Evolutionary conservation across 2,113 vertebrate species (phyloP).

Genomic region (Lichenostomus cassidix): DNA sequence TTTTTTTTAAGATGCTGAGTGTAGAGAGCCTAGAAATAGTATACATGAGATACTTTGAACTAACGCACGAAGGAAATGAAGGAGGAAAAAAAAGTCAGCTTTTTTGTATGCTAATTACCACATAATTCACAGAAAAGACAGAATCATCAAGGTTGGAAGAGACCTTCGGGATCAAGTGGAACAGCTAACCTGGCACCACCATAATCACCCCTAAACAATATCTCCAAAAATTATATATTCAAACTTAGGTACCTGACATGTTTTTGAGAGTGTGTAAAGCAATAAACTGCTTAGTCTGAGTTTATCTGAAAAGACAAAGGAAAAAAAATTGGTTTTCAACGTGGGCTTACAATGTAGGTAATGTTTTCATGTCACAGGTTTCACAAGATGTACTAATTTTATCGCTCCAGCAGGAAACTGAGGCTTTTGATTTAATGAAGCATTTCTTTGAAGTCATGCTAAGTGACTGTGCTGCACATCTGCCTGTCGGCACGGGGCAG

Average conservation of each 20-base stretch:
- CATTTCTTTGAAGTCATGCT: slow-evolving; percentile 46
- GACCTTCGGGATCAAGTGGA: background rate
- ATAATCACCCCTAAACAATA: background rate
- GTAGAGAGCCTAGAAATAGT: background rate
- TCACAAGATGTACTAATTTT: background rate
- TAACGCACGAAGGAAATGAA: background rate
- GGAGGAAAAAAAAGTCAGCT: background rate
- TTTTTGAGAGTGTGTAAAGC: background rate
- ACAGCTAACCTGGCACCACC: background rate
- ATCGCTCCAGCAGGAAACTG: background rate
- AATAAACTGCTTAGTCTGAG: background rate
- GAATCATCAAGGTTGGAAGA: background rate
- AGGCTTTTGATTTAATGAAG: slow-evolving; percentile 31
- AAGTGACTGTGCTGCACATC: background rate
- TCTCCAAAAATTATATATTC: background rate
- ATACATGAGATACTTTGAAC: background rate
- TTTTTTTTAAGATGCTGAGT: background rate
- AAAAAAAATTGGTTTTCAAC: background rate
- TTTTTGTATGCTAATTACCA: background rate
- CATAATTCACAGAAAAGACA: background rate
- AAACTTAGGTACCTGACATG: background rate
- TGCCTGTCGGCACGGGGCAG: background rate
- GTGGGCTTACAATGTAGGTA: background rate
- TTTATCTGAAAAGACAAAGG: background rate
- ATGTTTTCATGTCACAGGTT: background rate